Base-by-base conservation (phyloP, 2,113 vertebrate species). In the Mesembrinibis cayennensis region DNA sequence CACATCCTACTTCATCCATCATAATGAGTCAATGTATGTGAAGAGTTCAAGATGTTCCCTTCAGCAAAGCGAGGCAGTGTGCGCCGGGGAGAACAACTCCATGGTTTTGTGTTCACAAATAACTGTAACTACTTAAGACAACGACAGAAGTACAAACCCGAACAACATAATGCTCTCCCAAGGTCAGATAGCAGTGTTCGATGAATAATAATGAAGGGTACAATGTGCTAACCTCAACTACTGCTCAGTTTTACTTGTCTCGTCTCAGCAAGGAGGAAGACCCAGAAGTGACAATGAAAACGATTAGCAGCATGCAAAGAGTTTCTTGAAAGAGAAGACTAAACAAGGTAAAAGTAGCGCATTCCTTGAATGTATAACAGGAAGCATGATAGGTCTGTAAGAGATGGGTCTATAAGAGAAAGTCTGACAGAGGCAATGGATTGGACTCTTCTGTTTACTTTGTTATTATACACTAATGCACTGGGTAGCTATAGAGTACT, bases 21-120 rank as follows among this genome's bases (percentile, higher is more conserved):
- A 92, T 81, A 88, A 76, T 95, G 87, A 95, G 91, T 93, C 93
- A 96, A 96, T 0, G 44, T 47, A 82, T 88, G 79, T 94, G 91
- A 96, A 80, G 95, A 97, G 94, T 95, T 96, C 89, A 97, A 97
- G 95, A 95, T 97, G 94, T 97, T 97, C 96, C 93, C 85, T 96
- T 93, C 95, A 90, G 94, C 87, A 93, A 69, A 82, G 91, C 1
- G 15, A 95, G 93, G 95, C 77, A 91, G 71, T 30, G n/a, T 27
- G 16, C 2, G 10, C 82, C 16, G 3, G 38, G 80, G 63, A 96
- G 89, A 90, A 83, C 71, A 80, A 2, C 74, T 62, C 15, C 0
- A 1, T 10, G 90, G 71, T 86, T 93, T 67, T 88, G 74, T 87
- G 71, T 30, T 95, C 95, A 86, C 84, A 95, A 96, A 95, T 97